Evolutionary conservation across 1,140 invertebrate genomes (phyloP).

Genomic region (Psix sp.): DNA sequence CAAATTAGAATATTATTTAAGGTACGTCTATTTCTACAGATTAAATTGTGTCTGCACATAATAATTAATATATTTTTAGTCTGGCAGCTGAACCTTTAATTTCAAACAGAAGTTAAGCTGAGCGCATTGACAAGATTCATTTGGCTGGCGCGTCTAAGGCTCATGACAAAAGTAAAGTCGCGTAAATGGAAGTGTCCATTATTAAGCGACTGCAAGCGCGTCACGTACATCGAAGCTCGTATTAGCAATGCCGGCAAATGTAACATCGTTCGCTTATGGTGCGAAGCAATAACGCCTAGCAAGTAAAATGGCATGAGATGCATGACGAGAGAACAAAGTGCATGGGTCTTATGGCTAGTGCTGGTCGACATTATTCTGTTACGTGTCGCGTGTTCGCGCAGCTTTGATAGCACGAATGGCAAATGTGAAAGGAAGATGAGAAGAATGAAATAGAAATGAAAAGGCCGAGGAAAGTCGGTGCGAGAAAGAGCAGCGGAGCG

Average conservation of each 20-base stretch:
- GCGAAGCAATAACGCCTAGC: constrained; percentile 58
- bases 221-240: constrained; percentile 55
- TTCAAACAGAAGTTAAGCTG: constrained; percentile 28
- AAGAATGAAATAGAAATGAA: constrained; percentile 52
- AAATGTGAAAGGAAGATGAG: constrained; percentile 33
- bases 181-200: constrained; percentile 52
- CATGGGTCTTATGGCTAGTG: constrained; percentile 52
- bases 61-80: constrained; percentile 50
- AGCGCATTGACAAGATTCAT: constrained; percentile 48
- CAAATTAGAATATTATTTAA: neutral
- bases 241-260: constrained; percentile 51
- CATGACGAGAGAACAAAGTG: constrained; percentile 56
- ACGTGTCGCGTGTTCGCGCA: constrained; percentile 56
- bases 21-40: constrained; percentile 1
- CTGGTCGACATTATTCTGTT: constrained; percentile 52
- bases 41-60: constrained; percentile 3
- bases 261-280: constrained; percentile 54
- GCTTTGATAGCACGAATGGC: constrained; percentile 32
- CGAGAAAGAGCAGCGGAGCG: neutral
- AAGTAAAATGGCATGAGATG: constrained; percentile 53
- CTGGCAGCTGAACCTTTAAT: constrained; percentile 35
- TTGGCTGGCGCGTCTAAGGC: constrained; percentile 34
- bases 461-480: constrained; percentile 11
- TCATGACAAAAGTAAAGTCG: constrained; percentile 50
- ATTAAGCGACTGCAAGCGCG: constrained; percentile 40